Conservation (phyloP, 2,113 vertebrate species). For the Nothocercus nigrocapillus region DNA sequence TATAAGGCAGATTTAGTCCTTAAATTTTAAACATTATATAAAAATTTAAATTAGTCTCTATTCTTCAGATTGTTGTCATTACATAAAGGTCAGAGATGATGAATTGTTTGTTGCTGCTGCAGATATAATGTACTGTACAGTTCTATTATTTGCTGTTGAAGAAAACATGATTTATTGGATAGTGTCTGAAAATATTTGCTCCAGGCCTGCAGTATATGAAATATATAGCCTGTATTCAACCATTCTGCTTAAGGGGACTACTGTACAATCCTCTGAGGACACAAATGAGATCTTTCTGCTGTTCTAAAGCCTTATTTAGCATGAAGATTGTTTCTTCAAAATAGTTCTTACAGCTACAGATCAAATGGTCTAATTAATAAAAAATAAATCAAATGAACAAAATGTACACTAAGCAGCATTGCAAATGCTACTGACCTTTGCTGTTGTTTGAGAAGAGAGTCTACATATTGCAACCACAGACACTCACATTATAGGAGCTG, state of each 20-base stretch:
- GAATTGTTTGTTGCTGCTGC: conserved; percentile 68
- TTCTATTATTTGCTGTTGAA: conserved; percentile 72
- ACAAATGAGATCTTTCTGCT: conserved; percentile 31
- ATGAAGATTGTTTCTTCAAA: conserved; percentile 14
- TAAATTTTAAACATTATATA: conserved; percentile 70
- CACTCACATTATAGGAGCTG: not conserved
- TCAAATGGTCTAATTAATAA: conserved; percentile 40
- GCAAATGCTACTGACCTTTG: conserved; percentile 24
- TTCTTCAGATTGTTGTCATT: conserved; percentile 68
- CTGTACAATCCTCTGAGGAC: not conserved
- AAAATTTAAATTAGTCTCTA: conserved; percentile 67
- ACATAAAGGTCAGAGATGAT: conserved; percentile 74
- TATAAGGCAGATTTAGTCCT: conserved; percentile 48
- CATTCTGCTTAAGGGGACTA: conserved; percentile 21
- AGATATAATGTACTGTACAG: conserved; percentile 66
- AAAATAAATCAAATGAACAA: conserved; percentile 13
- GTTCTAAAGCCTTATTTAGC: conserved; percentile 22
- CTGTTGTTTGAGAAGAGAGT: not conserved
- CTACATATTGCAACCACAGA: not conserved
- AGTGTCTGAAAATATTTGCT: conserved; percentile 71
- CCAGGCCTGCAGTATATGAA: conserved; percentile 54
- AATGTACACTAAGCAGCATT: not conserved
- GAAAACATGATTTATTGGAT: conserved; percentile 72
- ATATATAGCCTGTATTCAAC: conserved; percentile 60
- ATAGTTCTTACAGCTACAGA: not conserved